A percentile compares a stretch with the other conserved stretches of the same genome.
These are phyloP conservation scores for Sinopyrophorus schimmeli DNA, from an alignment of 2,888 invertebrate species.

Conservation along the genomic window DNA sequence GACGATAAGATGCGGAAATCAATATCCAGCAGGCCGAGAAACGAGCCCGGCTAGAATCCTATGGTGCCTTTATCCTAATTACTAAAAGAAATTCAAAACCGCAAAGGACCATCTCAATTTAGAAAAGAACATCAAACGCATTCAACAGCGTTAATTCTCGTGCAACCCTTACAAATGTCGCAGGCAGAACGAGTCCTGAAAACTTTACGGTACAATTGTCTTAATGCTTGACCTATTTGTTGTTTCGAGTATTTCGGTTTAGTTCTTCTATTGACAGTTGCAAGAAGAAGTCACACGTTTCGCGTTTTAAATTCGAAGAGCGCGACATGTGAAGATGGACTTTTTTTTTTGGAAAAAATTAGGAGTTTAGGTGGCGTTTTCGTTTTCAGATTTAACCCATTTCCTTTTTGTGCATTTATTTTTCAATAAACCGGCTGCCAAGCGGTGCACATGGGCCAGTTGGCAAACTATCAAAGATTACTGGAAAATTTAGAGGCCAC, in stretches of 20 bases:
- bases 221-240: conserved; percentile 33
- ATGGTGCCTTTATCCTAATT: conserved; percentile 31
- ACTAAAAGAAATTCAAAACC: conserved; percentile 29
- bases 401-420: too few relatives aligned
- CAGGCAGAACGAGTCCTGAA: conserved; percentile 8
- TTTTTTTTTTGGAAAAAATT: too few relatives aligned
- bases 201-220: conserved; percentile 15
- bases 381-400: neutral
- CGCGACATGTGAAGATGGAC: too few relatives aligned
- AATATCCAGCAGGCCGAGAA: conserved; percentile 38
- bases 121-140: conserved; percentile 1
- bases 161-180: conserved; percentile 16
- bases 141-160: conserved; percentile 14
- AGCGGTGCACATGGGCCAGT: conserved; percentile 17
- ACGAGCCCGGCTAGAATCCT: conserved; percentile 35
- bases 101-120: conserved; percentile 12
- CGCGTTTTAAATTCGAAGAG: too few relatives aligned
- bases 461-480: conserved; percentile 11
- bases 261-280: too few relatives aligned
- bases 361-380: too few relatives aligned
- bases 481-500: neutral
- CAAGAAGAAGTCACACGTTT: too few relatives aligned
- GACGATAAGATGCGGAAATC: conserved; percentile 41
- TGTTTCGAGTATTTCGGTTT: conserved; percentile 16
- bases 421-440: conserved; percentile 2